These are phyloP conservation scores for Aphis gossypii DNA, from an alignment of 1,140 invertebrate genomes.

Conservation along the genomic window DNA sequence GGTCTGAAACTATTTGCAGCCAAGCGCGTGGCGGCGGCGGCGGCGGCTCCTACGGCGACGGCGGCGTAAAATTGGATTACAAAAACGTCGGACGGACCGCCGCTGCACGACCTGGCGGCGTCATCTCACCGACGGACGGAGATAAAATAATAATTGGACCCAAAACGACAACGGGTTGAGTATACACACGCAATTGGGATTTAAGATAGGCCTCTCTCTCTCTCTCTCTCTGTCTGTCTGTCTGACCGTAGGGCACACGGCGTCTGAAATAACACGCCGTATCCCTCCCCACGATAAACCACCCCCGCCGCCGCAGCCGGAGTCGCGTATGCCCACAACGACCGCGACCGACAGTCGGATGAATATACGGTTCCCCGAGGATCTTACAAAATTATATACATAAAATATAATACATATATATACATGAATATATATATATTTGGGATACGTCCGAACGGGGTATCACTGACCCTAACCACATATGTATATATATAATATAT, in stretches of 20 bases:
- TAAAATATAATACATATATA: neutral
- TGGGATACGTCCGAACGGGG: neutral
- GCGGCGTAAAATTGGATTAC: neutral
- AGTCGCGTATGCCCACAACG: neutral
- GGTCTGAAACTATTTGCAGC: neutral
- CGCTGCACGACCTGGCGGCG: neutral
- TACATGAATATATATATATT: neutral
- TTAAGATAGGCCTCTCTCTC: neutral
- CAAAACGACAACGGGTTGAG: neutral
- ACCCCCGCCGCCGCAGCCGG: neutral
- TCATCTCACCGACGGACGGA: neutral
- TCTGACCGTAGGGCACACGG: neutral
- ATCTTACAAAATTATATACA: constrained; percentile 2
- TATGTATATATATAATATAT: neutral
- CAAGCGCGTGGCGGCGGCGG: neutral
- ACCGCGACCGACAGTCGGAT: neutral
- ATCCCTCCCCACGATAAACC: neutral
- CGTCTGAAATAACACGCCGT: neutral
- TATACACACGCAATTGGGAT: constrained; percentile 14
- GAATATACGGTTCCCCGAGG: neutral
- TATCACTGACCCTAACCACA: neutral
- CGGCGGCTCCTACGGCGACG: neutral
- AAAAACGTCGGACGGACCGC: neutral
- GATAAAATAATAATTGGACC: constrained; percentile 14
- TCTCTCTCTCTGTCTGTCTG: too few relatives aligned